These are phyloP conservation scores for Brachirus orientalis DNA, from an alignment of 2,113 vertebrate genomes.

Conservation along the genomic window DNA sequence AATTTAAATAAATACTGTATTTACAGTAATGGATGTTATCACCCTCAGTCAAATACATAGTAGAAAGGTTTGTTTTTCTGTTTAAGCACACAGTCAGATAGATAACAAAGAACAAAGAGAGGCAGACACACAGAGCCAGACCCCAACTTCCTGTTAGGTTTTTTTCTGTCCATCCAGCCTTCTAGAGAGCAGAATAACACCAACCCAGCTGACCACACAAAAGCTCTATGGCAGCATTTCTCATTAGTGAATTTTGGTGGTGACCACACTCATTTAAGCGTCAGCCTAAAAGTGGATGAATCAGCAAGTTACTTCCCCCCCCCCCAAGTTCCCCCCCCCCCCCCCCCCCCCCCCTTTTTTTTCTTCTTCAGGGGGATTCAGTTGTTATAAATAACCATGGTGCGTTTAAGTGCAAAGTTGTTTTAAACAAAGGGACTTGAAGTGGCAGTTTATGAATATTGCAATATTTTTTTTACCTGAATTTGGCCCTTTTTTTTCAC, in stretches of 20 bases:
- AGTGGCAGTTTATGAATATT: neutral
- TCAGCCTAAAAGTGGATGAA: neutral
- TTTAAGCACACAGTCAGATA: neutral
- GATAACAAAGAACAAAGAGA: neutral
- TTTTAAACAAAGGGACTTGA: neutral
- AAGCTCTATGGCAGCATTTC: neutral
- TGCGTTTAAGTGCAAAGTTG: neutral
- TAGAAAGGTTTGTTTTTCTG: neutral
- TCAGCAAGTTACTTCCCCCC: too few relatives aligned
- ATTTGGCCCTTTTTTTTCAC: too few relatives aligned
- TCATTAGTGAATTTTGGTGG: neutral
- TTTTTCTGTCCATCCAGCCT: constrained; percentile 18
- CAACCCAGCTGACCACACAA: constrained; percentile 28
- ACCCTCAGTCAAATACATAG: neutral
- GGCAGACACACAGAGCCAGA: constrained; percentile 43
- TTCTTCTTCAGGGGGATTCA: too few relatives aligned
- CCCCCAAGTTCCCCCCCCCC: too few relatives aligned
- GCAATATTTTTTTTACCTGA: too few relatives aligned
- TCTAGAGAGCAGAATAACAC: constrained; percentile 30
- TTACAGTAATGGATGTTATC: neutral
- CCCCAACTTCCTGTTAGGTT: constrained; percentile 50
- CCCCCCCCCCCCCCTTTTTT: too few relatives aligned
- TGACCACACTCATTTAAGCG: neutral
- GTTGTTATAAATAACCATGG: neutral
- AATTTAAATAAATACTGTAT: too few relatives aligned